Evolutionary conservation across 64 coral and sea anemone genomes (phyloP), one percentile per base, ranked within the genome.

Genomic region (Catalaphyllia jardinei): DNA sequence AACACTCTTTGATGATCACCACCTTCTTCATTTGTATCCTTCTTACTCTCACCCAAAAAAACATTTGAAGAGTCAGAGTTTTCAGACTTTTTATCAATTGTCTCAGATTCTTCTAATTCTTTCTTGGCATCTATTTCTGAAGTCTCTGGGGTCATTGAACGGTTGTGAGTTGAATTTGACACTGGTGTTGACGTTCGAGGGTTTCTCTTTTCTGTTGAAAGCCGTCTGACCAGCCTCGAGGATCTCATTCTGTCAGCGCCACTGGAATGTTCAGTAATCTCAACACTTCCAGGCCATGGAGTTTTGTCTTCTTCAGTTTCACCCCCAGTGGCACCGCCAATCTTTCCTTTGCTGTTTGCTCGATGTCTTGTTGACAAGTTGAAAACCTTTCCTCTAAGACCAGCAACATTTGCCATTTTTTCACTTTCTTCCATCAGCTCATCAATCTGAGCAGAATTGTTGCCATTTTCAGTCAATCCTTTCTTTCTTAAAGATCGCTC

Each of bases 151-250:
- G 22, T 42, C 3, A 24, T 69, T 85, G 63, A 35, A 69, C 63
- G 71, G 30, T 67, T 29, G 15, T 25, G 31, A 85, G 49, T 27
- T 60, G 77, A 63, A 84, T 69, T 89, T 19, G 73, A 67, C 74
- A 89, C 52, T 33, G 94, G 94, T 19, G 94, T 96, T 0, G 94
- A 96, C 31, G 94, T 86, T 9, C 72, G 10, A 85, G 90, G 80
- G 65, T 63, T 54, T 63, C 14, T 12, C 17, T 28, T 54, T 31
- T 61, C 86, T 52, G 35, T 39, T 74, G 54, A 71, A 27, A 62
- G 18, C 14, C 46, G 71, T 1, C 54, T 79, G 15, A 67, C 71
- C 10, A 92, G 39, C 0, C 62, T 65, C 60, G 72, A 52, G 8
- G 78, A 67, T 10, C 64, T 93, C 22, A 77, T 62, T 71, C 73